Evolutionary conservation across 2,797 vertebrate species (phyloP).

Genomic region (Gambelia wislizenii): DNA sequence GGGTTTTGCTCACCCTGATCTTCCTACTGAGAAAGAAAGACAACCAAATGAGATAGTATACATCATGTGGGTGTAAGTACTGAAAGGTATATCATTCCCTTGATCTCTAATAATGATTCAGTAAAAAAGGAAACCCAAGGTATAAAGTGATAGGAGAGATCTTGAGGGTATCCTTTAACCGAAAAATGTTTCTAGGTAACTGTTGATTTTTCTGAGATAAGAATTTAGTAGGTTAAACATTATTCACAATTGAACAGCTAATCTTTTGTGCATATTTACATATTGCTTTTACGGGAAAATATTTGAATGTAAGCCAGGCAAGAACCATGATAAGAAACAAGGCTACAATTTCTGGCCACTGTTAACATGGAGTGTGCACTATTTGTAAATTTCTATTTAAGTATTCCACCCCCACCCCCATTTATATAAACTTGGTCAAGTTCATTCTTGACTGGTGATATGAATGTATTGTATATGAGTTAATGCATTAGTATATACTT

Average conservation of each 20-base stretch:
- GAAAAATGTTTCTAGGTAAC: conserved; percentile 13
- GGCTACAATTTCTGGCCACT: conserved; percentile 1
- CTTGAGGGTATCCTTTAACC: background rate
- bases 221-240: conserved; percentile 19
- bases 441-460: background rate
- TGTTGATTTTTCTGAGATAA: conserved; percentile 24
- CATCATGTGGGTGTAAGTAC: background rate
- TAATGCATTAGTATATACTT: background rate
- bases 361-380: background rate
- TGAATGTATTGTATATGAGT: background rate
- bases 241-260: conserved; percentile 29
- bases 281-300: conserved; percentile 28
- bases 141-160: background rate
- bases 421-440: conserved; percentile 24
- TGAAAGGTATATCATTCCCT: background rate
- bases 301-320: conserved; percentile 26
- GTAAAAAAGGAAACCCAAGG: background rate
- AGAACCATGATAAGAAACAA: background rate
- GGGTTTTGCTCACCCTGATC: background rate
- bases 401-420: background rate
- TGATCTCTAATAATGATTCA: conserved; percentile 4
- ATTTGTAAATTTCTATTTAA: conserved; percentile 21
- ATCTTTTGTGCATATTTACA: background rate
- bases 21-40: background rate
- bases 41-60: background rate